These are phyloP conservation scores for Stomorhina lunata DNA, from an alignment of 2,888 invertebrate species.

Conservation along the genomic window DNA sequence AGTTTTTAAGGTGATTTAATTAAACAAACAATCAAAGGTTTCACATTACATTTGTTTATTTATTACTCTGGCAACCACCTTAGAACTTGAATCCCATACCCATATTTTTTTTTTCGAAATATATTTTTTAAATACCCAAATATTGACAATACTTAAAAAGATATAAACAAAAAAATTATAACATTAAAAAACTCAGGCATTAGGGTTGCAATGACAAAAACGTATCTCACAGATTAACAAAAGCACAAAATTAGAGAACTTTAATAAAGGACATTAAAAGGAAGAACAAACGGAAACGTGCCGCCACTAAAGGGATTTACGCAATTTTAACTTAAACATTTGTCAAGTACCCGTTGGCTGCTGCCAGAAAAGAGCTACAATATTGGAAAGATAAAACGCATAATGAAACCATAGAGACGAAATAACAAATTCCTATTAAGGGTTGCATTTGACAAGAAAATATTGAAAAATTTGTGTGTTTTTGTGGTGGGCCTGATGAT, in stretches of 20 bases:
- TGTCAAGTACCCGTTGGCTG: constrained; percentile 62
- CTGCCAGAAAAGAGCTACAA: not conserved
- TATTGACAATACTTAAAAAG: constrained; percentile 59
- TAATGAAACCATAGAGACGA: constrained; percentile 55
- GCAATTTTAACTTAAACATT: constrained; percentile 65
- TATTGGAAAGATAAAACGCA: constrained; percentile 46
- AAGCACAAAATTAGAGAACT: constrained; percentile 46
- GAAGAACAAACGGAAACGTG: constrained; percentile 55
- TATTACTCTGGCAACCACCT: constrained; percentile 26
- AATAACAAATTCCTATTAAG: constrained; percentile 34
- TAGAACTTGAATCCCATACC: not conserved
- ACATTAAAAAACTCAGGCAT: not conserved
- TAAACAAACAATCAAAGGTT: constrained; percentile 56
- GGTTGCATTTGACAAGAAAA: constrained; percentile 30
- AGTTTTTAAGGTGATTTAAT: constrained; percentile 50
- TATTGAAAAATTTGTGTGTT: constrained; percentile 19
- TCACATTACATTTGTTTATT: constrained; percentile 38
- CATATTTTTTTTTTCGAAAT: not conserved
- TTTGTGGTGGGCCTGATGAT: constrained; percentile 63
- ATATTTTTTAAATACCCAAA: constrained; percentile 39
- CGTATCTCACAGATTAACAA: constrained; percentile 39
- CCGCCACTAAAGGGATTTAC: constrained; percentile 66
- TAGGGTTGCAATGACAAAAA: constrained; percentile 53
- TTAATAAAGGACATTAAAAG: constrained; percentile 33
- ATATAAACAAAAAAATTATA: constrained; percentile 19